Conservation (phyloP, 1,140 invertebrate genomes). For the Cydia strobilella region DNA sequence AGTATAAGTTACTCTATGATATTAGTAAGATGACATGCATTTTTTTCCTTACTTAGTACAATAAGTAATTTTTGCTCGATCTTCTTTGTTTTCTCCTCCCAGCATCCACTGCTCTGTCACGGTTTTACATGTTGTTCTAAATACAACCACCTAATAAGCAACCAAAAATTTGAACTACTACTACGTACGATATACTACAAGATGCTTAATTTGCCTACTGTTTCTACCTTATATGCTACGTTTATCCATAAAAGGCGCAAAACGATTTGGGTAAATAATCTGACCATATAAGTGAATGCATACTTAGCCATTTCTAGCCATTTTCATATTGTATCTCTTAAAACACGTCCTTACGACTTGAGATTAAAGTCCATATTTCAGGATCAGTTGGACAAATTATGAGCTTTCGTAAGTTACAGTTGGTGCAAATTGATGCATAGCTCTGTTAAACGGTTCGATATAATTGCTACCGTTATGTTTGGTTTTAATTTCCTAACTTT, state of each 20-base stretch:
- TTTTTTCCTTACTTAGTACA: too few relatives aligned
- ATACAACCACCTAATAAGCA: too few relatives aligned
- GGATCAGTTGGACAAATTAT: not conserved
- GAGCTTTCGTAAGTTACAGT: not conserved
- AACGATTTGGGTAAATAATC: slow-evolving; percentile 25
- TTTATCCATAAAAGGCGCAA: not conserved
- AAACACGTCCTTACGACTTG: not conserved
- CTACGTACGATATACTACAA: too few relatives aligned
- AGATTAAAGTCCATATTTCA: not conserved
- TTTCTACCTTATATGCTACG: not conserved
- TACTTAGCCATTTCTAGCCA: slow-evolving; percentile 2
- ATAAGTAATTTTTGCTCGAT: too few relatives aligned
- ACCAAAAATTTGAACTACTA: too few relatives aligned
- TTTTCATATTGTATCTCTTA: not conserved
- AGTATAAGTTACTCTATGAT: too few relatives aligned
- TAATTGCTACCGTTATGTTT: slow-evolving; percentile 7
- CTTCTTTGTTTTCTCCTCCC: too few relatives aligned
- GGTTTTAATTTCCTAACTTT: slow-evolving; percentile 4
- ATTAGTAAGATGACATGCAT: too few relatives aligned
- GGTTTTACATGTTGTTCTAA: too few relatives aligned
- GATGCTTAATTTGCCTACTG: not conserved
- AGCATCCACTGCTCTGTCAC: too few relatives aligned
- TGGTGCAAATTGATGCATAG: slow-evolving; percentile 16
- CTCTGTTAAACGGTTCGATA: not conserved
- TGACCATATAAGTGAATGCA: slow-evolving; percentile 21